Base-by-base conservation (phyloP, 2,888 invertebrate species). In the Eristalis arbustorum region DNA sequence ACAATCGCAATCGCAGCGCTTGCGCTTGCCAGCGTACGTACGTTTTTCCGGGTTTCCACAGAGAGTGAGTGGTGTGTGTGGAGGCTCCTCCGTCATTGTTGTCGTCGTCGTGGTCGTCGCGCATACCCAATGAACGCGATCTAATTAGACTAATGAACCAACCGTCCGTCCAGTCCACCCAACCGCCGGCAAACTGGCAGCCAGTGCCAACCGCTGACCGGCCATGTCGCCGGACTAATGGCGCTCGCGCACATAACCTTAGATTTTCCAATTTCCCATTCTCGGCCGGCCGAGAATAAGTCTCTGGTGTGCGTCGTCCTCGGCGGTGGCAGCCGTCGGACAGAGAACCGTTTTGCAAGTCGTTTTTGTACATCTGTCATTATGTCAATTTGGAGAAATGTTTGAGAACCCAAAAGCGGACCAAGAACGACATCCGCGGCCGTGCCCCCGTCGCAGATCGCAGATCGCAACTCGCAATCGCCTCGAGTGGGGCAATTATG, bases 351-450 rank as follows among this genome's bases (percentile, higher is more conserved):
- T 87, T 87, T 82, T 82, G 87, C 83, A 79, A 82, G 87, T 87
- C 83, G 83, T 87, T 87, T 87, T 87, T 83, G 88, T 89, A 88
- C 89, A 90, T 90, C 90, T 90, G 90, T 89, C 90, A 90, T 89
- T 89, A 89, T 90, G 90, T 89, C 90, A 90, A 90, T 90, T 89
- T 90, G 88, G 88, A 79, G 89, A 90, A 89, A 89, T 89, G 88
- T 89, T 89, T 79, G 88, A 82, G 82, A 83, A 82, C 82, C 78
- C 76, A 80, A 75, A 79, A 83, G 88, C 85, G 57, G 69, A 75
- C 75, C 84, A 83, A 80, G 84, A 88, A 85, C 74, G 49, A 28
- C 49, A 49, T 59, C 57, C 25, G n/a, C 57, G 34, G 66, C 13
- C 63, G 64, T 31, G 13, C 31, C 31, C 61, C 23, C n/a, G 64